Conservation (phyloP, 1,140 invertebrate species). For the Lethrus apterus region DNA sequence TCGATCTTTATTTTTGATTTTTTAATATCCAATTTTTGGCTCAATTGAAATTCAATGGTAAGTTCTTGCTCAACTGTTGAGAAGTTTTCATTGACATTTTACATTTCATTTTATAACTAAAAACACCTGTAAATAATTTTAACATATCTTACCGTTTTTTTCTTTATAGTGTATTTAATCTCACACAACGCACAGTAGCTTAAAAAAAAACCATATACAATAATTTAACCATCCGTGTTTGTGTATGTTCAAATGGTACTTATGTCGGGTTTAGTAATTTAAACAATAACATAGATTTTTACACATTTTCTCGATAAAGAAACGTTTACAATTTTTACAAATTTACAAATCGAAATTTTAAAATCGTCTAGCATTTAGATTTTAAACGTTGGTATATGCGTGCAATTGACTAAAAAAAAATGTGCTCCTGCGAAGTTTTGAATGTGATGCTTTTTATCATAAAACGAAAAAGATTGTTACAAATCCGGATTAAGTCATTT, state of each 20-base stretch:
- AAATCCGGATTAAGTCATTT: slow-evolving; percentile 9
- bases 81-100: slow-evolving; percentile 1
- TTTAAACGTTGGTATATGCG: slow-evolving; percentile 9
- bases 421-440: too few species aligned
- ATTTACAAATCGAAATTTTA: slow-evolving; percentile 10
- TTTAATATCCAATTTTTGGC: slow-evolving; percentile 6
- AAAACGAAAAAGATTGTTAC: background rate
- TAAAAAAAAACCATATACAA: slow-evolving; percentile 6
- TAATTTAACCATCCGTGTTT: slow-evolving; percentile 11
- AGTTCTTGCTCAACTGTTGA: slow-evolving; percentile 3
- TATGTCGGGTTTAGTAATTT: too few species aligned
- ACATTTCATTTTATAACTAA: slow-evolving; percentile 2
- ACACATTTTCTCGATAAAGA: too few species aligned
- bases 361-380: slow-evolving; percentile 7
- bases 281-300: too few species aligned
- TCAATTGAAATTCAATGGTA: slow-evolving; percentile 10
- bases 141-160: slow-evolving; percentile 8
- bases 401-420: too few species aligned
- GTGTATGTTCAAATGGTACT: slow-evolving; percentile 11
- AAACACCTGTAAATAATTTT: slow-evolving; percentile 12
- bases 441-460: slow-evolving; percentile 1
- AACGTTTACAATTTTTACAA: slow-evolving; percentile 7
- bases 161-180: slow-evolving; percentile 1
- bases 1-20: background rate
- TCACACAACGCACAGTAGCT: slow-evolving; percentile 6